Percentiles rank a stretch among this genome's conserved stretches.
These are phyloP conservation scores for Megaleporinus macrocephalus DNA, from an alignment of 2,113 vertebrate species.

Conservation along the genomic window DNA sequence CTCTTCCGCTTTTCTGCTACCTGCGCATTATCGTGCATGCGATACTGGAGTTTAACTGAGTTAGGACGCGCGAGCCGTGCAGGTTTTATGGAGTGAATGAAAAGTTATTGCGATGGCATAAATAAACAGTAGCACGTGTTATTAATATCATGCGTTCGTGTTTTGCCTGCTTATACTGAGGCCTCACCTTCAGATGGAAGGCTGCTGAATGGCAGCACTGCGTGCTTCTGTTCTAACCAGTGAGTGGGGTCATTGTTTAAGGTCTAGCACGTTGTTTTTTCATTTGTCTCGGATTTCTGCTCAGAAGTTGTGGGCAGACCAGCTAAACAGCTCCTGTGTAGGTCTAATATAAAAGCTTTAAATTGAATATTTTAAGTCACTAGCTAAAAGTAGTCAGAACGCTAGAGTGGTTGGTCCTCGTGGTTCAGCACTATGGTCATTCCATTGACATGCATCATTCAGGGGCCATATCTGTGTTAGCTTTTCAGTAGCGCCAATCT, in stretches of 20 bases:
- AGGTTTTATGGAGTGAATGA: neutral
- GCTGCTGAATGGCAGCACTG: constrained; percentile 12
- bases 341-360: neutral
- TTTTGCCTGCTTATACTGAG: neutral
- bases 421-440: constrained; percentile 65
- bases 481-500: constrained; percentile 66
- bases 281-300: constrained; percentile 43
- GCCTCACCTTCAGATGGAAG: neutral
- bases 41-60: neutral
- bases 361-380: neutral
- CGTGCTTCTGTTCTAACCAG: constrained; percentile 18
- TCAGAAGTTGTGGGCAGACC: constrained; percentile 9
- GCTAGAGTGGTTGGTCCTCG: constrained; percentile 39
- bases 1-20: constrained; percentile 15
- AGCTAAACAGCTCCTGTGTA: neutral
- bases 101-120: neutral
- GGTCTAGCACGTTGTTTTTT: constrained; percentile 1
- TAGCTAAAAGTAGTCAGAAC: neutral
- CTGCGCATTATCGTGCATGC: neutral
- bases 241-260: constrained; percentile 52
- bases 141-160: neutral
- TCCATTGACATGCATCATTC: constrained; percentile 68
- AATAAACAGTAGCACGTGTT: neutral
- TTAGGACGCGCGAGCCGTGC: too few species aligned
- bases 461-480: constrained; percentile 66